A percentile compares a stretch with the other conserved stretches of the same genome.
Conservation (phyloP, 2,888 invertebrate species). For the Athalia cordata region DNA sequence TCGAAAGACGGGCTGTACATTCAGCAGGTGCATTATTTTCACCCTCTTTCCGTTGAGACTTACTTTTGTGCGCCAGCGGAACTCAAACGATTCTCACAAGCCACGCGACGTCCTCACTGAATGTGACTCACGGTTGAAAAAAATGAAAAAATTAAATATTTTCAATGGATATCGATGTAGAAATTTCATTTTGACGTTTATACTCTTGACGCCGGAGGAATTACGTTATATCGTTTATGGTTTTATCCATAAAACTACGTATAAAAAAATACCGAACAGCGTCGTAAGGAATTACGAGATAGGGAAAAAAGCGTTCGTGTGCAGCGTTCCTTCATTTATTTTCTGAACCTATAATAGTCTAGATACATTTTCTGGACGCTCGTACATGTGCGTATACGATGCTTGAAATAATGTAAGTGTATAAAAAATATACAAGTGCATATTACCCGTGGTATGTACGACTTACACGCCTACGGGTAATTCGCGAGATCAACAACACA, state of each 20-base stretch:
- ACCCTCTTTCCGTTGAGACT: constrained; percentile 15
- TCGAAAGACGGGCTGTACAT: constrained; percentile 8
- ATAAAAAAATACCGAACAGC: too few relatives aligned
- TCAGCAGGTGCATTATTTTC: constrained; percentile 8
- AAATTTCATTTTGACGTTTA: too few relatives aligned
- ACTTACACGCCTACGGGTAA: constrained; percentile 16
- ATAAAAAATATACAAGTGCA: background rate
- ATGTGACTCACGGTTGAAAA: too few relatives aligned
- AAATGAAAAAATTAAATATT: too few relatives aligned
- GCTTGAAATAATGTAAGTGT: background rate
- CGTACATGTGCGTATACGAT: background rate
- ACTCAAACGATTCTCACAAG: constrained; percentile 26
- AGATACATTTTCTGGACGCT: background rate
- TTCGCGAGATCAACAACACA: constrained; percentile 31
- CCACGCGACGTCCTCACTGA: background rate
- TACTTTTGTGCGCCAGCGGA: background rate
- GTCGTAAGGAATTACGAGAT: too few relatives aligned
- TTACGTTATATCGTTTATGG: too few relatives aligned
- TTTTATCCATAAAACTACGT: too few relatives aligned
- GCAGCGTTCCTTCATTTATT: too few relatives aligned
- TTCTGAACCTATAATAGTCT: background rate
- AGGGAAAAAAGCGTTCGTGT: too few relatives aligned
- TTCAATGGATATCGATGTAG: too few relatives aligned
- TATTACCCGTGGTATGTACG: background rate
- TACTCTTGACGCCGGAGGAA: too few relatives aligned